These are phyloP conservation scores for Dilophus febrilis DNA, from an alignment of 2,888 invertebrate genomes.

Conservation along the genomic window DNA sequence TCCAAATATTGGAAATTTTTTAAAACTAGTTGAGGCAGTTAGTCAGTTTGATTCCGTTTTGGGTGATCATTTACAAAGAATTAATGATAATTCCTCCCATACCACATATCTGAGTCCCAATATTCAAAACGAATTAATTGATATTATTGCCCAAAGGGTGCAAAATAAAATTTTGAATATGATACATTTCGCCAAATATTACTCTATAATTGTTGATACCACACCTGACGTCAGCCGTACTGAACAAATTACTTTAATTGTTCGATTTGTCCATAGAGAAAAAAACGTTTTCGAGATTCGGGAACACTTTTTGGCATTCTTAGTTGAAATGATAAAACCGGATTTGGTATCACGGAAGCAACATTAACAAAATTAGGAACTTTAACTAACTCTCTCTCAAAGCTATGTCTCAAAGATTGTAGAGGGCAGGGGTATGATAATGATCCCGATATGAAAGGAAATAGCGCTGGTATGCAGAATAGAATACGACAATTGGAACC, in stretches of 20 bases:
- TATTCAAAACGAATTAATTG: neutral
- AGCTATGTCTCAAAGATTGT: neutral
- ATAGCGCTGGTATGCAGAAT: neutral
- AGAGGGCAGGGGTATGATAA: neutral
- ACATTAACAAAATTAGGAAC: neutral
- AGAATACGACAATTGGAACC: neutral
- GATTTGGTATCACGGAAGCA: conserved; percentile 2
- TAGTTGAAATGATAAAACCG: conserved; percentile 5
- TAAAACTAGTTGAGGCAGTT: conserved; percentile 5
- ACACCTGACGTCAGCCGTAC: conserved; percentile 1
- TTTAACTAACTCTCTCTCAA: too few relatives aligned
- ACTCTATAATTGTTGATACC: conserved; percentile 8
- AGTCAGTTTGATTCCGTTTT: conserved; percentile 6
- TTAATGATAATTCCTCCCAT: conserved; percentile 3
- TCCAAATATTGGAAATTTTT: conserved; percentile 2
- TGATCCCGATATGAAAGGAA: neutral
- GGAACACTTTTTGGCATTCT: conserved; percentile 6
- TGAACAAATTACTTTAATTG: neutral
- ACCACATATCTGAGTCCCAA: conserved; percentile 6
- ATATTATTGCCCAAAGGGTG: conserved; percentile 4
- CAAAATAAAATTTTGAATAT: conserved; percentile 6
- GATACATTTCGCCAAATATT: conserved; percentile 6
- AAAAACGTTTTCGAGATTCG: conserved; percentile 3
- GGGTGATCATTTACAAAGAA: neutral
- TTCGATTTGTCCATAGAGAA: conserved; percentile 1